A percentile compares a stretch with the other conserved stretches of the same genome.
These are phyloP conservation scores for Ariopsis seemanni DNA, from an alignment of 2,113 vertebrate genomes.

Conservation along the genomic window DNA sequence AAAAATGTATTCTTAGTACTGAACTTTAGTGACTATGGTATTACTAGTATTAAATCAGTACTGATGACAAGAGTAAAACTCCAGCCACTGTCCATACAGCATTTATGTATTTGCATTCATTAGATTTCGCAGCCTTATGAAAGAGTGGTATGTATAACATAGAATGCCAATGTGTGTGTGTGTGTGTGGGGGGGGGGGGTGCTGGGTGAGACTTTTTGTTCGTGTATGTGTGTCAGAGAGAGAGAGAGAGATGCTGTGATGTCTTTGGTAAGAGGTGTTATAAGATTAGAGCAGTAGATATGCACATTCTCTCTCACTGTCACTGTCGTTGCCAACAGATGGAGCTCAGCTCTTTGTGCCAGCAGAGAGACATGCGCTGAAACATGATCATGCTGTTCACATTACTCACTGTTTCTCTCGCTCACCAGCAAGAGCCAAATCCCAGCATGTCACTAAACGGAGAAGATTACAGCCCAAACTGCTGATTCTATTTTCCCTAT, in stretches of 20 bases:
- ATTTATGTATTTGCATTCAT: background rate
- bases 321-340: constrained; percentile 35
- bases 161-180: constrained; percentile 25
- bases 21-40: background rate
- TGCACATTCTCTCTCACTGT: constrained; percentile 30
- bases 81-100: background rate
- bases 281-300: constrained; percentile 37
- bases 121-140: background rate
- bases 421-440: constrained; percentile 44
- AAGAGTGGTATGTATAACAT: constrained; percentile 10
- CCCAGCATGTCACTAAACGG: constrained; percentile 39
- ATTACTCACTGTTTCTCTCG: constrained; percentile 48
- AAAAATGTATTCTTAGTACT: background rate
- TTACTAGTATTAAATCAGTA: constrained; percentile 1
- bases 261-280: constrained; percentile 42
- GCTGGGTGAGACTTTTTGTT: constrained; percentile 19
- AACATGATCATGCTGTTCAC: constrained; percentile 47
- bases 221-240: background rate
- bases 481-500: constrained; percentile 38
- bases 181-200: background rate
- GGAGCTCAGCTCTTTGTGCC: constrained; percentile 31
- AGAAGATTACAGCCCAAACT: constrained; percentile 45
- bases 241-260: constrained; percentile 20
- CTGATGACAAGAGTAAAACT: background rate
- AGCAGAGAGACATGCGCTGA: constrained; percentile 44